These are phyloP conservation scores for Cheilosia variabilis DNA, from an alignment of 2,888 invertebrate genomes.

Conservation along the genomic window DNA sequence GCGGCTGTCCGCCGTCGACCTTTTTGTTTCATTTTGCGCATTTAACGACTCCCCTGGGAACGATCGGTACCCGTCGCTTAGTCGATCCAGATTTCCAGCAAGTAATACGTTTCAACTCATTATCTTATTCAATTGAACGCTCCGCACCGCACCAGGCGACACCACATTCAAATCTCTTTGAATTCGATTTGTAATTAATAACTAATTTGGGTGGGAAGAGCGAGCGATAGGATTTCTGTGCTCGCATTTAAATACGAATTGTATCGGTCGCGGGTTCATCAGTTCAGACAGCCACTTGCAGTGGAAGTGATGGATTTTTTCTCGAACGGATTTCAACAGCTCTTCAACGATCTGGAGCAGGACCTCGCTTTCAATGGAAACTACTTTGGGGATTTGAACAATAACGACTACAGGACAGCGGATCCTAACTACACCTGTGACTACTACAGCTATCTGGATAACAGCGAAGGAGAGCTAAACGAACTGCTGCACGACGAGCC, in stretches of 20 bases:
- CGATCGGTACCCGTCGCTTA: conserved; percentile 69
- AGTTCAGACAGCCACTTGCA: conserved; percentile 44
- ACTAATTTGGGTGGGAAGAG: conserved; percentile 61
- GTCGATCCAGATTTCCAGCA: conserved; percentile 61
- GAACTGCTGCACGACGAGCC: conserved; percentile 61
- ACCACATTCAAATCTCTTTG: conserved; percentile 6
- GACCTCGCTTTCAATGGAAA: conserved; percentile 60
- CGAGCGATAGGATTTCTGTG: conserved; percentile 62
- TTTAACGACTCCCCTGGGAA: conserved; percentile 77
- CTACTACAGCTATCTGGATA: conserved; percentile 70
- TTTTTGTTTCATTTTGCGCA: conserved; percentile 59
- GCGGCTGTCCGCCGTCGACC: conserved; percentile 44
- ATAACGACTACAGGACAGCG: conserved; percentile 20
- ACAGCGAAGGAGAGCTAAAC: conserved; percentile 33
- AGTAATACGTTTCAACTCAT: conserved; percentile 39
- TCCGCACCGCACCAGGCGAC: conserved; percentile 30
- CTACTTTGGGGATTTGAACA: conserved; percentile 69
- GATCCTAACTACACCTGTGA: conserved; percentile 62
- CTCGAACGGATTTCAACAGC: conserved; percentile 83
- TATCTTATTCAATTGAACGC: conserved; percentile 45
- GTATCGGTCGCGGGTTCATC: conserved; percentile 33
- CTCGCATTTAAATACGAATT: conserved; percentile 51
- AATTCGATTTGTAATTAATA: conserved; percentile 74
- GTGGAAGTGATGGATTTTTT: conserved; percentile 82
- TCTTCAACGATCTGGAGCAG: conserved; percentile 81